Base-by-base conservation (phyloP, 1,140 invertebrate genomes). In the Drosophila teissieri region DNA sequence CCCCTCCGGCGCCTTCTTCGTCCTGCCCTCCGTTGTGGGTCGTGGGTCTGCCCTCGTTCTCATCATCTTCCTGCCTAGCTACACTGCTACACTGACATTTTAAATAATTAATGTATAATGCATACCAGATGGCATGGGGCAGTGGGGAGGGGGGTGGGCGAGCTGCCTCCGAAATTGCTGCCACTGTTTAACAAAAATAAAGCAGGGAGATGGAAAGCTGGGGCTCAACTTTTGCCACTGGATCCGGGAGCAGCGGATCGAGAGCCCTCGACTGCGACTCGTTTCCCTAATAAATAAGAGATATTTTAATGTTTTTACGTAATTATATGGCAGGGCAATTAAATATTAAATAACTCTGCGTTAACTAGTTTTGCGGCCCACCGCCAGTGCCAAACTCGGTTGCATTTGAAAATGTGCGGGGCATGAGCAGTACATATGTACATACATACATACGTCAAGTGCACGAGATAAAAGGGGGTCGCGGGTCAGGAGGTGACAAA, bases 231-330 rank as follows among this genome's bases (percentile, higher is more conserved):
- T 80, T 65, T 65, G 57, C 34, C 53, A 57, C 52, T 27, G 58
- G 46, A 44, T 48, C 27, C 61, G 15, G 48, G 58, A 10, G 46
- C 42, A 11, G 24, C 34, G 58, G 3, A 62, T 14, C 39, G 10
- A 54, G 40, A n/a, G 36, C 39, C 34, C 42, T 60, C 27, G 48
- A 52, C 45, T 42, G 53, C 61, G 19, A 55, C 45, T 53, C 45
- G 44, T 37, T 62, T 42, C 57, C 40, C 53, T 64, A 60, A 88
- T 89, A 84, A 88, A 88, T 88, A 88, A 89, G 68, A 77, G 60
- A 88, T 89, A 84, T 80, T 84, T 89, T 88, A 88, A 88, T 88
- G 80, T 89, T 89, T 89, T 89, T 84, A 88, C 79, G 76, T 88
- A 89, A 89, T 88, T 88, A 88, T 88, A 88, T 83, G 83, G 75